Conservation (phyloP, 2,797 vertebrate species). For the Acrossocheilus fasciatus region DNA sequence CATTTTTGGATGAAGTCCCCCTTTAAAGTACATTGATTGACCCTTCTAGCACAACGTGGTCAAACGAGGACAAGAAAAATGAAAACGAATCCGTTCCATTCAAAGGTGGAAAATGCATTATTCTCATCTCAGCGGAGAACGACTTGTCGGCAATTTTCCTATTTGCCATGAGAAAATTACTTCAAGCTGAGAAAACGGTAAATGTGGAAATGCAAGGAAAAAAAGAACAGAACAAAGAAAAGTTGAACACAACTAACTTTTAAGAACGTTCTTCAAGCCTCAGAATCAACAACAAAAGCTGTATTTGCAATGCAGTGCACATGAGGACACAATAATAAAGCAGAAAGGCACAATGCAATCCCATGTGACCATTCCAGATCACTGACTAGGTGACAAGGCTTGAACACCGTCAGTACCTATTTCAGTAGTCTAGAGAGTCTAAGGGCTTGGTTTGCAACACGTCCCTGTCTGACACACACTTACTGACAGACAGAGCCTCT, state of each 20-base stretch:
- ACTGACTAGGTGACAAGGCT: neutral
- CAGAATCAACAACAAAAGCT: slow-evolving; percentile 13
- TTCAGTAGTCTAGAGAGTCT: slow-evolving; percentile 1
- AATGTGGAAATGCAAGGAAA: neutral
- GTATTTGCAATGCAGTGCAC: slow-evolving; percentile 1
- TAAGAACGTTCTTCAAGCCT: neutral
- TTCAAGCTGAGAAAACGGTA: neutral
- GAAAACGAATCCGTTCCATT: neutral
- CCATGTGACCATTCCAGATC: neutral
- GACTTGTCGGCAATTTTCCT: neutral
- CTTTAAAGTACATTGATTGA: neutral
- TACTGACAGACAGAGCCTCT: neutral
- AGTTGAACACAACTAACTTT: neutral
- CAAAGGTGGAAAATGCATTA: neutral
- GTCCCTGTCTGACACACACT: neutral
- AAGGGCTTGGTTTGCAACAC: neutral
- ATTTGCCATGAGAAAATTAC: neutral
- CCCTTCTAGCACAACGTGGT: neutral
- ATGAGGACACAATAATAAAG: neutral
- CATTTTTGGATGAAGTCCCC: neutral
- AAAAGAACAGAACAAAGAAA: neutral
- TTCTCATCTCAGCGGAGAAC: neutral
- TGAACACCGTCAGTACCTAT: slow-evolving; percentile 18
- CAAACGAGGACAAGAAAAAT: neutral
- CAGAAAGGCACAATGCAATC: neutral